phyloP scores from a whole-genome alignment of 2,888 invertebrate genomes.

The Stomorhina lunata region DNA sequence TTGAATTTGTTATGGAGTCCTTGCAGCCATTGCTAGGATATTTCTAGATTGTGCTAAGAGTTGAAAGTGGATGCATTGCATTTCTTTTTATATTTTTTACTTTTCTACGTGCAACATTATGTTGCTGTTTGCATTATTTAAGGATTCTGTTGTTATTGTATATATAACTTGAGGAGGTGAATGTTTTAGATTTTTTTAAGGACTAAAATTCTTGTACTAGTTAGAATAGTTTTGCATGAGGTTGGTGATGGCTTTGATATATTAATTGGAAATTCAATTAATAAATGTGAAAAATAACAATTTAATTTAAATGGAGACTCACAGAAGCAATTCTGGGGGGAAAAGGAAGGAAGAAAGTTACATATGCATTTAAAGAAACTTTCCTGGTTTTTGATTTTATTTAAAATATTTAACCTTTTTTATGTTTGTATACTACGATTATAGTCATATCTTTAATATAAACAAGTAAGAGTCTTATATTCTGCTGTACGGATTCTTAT shows the following conservation, averaged over 20 bases:
- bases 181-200: no score
- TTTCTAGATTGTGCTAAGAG: background rate
- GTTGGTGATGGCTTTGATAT: slow-evolving; percentile 33
- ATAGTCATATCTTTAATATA: no score
- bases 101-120: slow-evolving; percentile 22
- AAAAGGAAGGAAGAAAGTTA: no score
- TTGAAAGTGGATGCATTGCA: slow-evolving; percentile 34
- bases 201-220: background rate
- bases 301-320: background rate
- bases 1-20: background rate
- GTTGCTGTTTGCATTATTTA: slow-evolving; percentile 24
- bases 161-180: background rate
- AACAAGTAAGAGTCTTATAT: no score
- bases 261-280: slow-evolving; percentile 52
- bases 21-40: slow-evolving; percentile 13
- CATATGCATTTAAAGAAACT: no score
- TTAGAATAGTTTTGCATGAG: slow-evolving; percentile 11
- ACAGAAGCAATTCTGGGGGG: no score
- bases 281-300: background rate
- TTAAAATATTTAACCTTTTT: no score
- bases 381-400: no score
- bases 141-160: slow-evolving; percentile 35
- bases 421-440: no score
- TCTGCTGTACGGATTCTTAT: no score
- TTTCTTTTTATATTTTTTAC: background rate